Conservation (phyloP, 1,140 invertebrate species). For the Ganaspis sp. region DNA sequence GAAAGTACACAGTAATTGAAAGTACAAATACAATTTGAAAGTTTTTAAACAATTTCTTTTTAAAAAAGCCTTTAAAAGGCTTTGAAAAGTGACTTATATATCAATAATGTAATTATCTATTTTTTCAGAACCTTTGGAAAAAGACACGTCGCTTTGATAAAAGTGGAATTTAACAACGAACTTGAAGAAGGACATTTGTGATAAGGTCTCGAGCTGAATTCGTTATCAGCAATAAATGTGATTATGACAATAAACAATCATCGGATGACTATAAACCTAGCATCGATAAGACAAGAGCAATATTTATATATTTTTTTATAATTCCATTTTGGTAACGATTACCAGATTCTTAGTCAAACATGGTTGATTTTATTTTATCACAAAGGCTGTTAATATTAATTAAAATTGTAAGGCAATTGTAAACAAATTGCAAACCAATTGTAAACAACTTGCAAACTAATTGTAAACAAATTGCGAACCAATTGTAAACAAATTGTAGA, state of each 20-base stretch:
- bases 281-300: neutral
- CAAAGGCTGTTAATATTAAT: constrained; percentile 17
- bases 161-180: neutral
- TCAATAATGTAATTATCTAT: neutral
- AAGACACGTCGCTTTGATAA: constrained; percentile 51
- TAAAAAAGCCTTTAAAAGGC: no score
- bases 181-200: neutral
- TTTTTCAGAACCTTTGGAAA: constrained; percentile 51
- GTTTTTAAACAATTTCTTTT: no score
- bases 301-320: neutral
- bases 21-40: no score
- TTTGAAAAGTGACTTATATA: no score
- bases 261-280: neutral
- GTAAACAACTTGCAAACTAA: no score
- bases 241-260: neutral
- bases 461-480: no score
- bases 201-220: constrained; percentile 21
- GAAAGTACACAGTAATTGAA: no score
- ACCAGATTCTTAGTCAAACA: neutral
- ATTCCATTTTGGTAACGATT: neutral
- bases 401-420: neutral
- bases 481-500: no score
- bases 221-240: constrained; percentile 22
- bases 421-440: no score
- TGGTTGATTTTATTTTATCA: neutral